Conservation (phyloP, 1,140 invertebrate species). For the Pseudomyrmex concolor region DNA sequence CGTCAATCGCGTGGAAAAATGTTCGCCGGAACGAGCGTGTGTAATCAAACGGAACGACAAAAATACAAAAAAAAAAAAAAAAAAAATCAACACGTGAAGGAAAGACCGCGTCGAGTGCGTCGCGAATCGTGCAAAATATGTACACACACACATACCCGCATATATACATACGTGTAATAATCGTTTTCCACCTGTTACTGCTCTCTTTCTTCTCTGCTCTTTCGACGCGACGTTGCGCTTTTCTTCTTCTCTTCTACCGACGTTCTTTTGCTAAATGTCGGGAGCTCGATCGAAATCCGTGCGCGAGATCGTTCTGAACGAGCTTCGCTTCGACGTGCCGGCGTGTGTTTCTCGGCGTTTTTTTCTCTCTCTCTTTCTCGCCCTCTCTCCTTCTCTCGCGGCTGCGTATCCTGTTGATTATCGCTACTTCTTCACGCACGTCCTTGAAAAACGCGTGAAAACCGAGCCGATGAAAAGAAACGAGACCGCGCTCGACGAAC, state of each 20-base stretch:
- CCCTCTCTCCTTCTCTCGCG: neutral
- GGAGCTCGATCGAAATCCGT: too few relatives aligned
- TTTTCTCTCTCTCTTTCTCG: neutral
- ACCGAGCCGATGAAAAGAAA: neutral
- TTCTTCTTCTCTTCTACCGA: too few relatives aligned
- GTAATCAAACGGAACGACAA: too few relatives aligned
- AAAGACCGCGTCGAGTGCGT: too few relatives aligned
- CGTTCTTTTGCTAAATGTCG: too few relatives aligned
- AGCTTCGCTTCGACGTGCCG: too few relatives aligned
- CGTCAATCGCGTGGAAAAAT: too few relatives aligned
- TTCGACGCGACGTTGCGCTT: slow-evolving; percentile 3
- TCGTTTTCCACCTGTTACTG: slow-evolving; percentile 44
- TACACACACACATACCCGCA: neutral
- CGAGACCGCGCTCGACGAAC: neutral
- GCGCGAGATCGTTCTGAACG: too few relatives aligned
- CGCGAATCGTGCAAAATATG: too few relatives aligned
- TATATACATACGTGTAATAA: neutral
- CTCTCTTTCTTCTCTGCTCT: neutral
- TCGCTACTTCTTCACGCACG: neutral
- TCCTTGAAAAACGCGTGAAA: slow-evolving; percentile 2
- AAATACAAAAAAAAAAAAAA: too few relatives aligned
- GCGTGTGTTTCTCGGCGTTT: too few relatives aligned
- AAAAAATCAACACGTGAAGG: neutral
- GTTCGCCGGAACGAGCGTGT: too few relatives aligned
- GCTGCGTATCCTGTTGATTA: neutral